A percentile compares a stretch with the other conserved stretches of the same genome.
phyloP scores from a whole-genome alignment of 2,113 vertebrate genomes.

The Brachyistius frenatus region DNA sequence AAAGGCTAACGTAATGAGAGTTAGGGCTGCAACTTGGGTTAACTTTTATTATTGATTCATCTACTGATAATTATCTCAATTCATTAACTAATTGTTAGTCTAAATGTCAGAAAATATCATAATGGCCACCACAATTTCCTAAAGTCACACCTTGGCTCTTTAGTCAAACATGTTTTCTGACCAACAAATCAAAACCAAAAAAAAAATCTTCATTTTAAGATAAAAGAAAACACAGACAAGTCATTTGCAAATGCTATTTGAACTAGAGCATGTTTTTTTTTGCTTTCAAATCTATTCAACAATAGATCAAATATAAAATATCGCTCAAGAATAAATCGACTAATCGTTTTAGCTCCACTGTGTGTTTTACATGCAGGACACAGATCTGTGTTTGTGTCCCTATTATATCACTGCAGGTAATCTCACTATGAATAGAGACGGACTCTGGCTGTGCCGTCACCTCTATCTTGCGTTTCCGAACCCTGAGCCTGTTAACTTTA shows the following conservation, averaged over 20 bases:
- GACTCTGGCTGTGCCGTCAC: not conserved
- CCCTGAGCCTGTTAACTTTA: conserved; percentile 39
- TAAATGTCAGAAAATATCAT: not conserved
- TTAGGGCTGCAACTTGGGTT: not conserved
- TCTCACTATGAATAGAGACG: not conserved
- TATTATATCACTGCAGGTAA: conserved; percentile 22
- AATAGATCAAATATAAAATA: not conserved
- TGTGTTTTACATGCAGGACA: not conserved
- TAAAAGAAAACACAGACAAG: not conserved
- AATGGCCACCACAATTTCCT: not conserved
- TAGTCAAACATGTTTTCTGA: not conserved
- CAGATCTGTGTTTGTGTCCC: not conserved
- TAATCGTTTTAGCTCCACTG: not conserved
- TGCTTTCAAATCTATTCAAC: too few species aligned
- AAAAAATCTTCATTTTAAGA: too few species aligned
- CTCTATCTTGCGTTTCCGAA: conserved; percentile 29
- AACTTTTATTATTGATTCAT: not conserved
- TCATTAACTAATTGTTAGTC: not conserved
- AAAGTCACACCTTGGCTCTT: too few species aligned
- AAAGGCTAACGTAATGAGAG: not conserved
- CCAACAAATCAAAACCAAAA: too few species aligned
- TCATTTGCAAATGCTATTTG: not conserved
- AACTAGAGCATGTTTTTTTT: too few species aligned
- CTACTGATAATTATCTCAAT: not conserved
- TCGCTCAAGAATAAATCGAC: not conserved